These are phyloP conservation scores for Hydractinia symbiolongicarpus DNA, from an alignment of 30 jellyfish, hydroid and myxozoan genomes.

Conservation along the genomic window DNA sequence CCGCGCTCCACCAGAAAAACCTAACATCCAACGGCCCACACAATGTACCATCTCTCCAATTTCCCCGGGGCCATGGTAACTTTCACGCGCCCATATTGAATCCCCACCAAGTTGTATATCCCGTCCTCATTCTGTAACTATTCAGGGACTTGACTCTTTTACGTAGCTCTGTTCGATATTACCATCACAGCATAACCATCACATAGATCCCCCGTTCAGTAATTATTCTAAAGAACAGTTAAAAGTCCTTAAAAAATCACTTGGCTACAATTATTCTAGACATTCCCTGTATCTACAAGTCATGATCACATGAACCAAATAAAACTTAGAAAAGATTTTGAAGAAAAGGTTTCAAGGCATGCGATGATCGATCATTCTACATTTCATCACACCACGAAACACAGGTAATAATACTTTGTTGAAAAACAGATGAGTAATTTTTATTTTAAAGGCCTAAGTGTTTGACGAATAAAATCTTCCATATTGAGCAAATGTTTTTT, in stretches of 20 bases:
- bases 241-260: not conserved
- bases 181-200: too few species aligned
- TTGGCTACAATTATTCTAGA: not conserved
- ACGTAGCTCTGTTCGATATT: too few species aligned
- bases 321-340: conserved; percentile 44
- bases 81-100: too few species aligned
- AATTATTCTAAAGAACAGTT: too few species aligned
- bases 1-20: too few species aligned
- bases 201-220: too few species aligned
- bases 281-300: conserved; percentile 65
- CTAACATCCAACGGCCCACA: too few species aligned
- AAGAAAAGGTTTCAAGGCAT: conserved; percentile 53
- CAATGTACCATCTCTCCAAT: too few species aligned
- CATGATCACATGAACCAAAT: conserved; percentile 75
- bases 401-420: conserved; percentile 20
- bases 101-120: not conserved
- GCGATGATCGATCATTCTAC: conserved; percentile 63
- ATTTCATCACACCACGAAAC: conserved; percentile 40
- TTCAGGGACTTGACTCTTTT: too few species aligned
- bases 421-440: too few species aligned
- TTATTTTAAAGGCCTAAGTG: not conserved
- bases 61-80: too few species aligned
- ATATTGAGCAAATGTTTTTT: not conserved
- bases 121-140: not conserved
- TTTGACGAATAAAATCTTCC: too few species aligned